Evolutionary conservation across 2,797 vertebrate species (phyloP), one percentile per base, ranked within the genome.

Genomic region (Emydoidea blandingii): DNA sequence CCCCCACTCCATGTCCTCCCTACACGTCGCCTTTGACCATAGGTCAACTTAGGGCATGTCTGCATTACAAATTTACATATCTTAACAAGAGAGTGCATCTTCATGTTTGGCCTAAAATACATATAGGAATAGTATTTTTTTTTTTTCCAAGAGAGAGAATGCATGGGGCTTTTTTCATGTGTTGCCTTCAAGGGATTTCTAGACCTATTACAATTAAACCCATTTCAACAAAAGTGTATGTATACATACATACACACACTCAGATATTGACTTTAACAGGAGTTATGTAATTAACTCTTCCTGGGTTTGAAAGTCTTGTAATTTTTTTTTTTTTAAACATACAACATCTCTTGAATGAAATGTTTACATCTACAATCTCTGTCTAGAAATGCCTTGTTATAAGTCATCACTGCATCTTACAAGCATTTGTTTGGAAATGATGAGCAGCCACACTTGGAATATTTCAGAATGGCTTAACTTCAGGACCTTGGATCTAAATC

Each of bases 401-500:
- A 95, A 95, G 90, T 92, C 80, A 14, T 65, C 68, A n/a, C n/a
- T 94, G 82, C n/a, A 21, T 91, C 94, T 94, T 91, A 86, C 34
- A 72, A 90, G 93, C 84, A 54, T 91, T 89, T 91, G 62, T 92
- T 93, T 96, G 79, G 79, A 96, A 88, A 81, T 93, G 94, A 90
- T 84, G 92, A 85, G 78, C 93, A 92, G 87, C 79, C 84, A 0
- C 47, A 56, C 93, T 94, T 95, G 96, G 83, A 92, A 79, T 85
- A 5, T 62, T 95, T 82, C 94, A 87, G 89, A 62, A 82, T 85
- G 12, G 52, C 95, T 95, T 90, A 81, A 83, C 86, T 96, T 93
- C 79, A 72, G 59, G 90, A 94, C 87, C 1, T 1, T 81, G 56
- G 44, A 5, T 27, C 86, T 93, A 87, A 86, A 91, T 86, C 80